phyloP scores from a whole-genome alignment of 2,797 vertebrate species.

The Carcharodon carcharias region DNA sequence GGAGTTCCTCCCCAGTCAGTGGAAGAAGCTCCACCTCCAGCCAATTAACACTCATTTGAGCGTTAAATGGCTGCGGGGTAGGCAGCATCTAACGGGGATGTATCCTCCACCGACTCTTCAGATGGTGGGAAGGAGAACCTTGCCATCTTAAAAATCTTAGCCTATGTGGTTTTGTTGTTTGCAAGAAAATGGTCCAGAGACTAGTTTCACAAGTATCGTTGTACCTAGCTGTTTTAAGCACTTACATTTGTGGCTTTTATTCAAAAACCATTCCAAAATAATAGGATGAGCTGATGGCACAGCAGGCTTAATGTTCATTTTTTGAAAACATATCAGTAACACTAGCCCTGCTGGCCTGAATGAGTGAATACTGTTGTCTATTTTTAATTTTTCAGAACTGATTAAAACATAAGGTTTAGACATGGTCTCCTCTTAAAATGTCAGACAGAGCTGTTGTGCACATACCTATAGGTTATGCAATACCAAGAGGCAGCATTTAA shows the following conservation, averaged over 20 bases:
- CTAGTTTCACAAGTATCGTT: neutral
- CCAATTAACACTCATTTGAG: too few species aligned
- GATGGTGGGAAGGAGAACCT: too few species aligned
- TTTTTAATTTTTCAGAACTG: slow-evolving; percentile 1
- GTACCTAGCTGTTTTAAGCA: neutral
- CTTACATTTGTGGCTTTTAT: neutral
- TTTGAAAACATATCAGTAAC: neutral
- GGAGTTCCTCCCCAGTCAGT: too few species aligned
- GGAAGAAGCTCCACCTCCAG: too few species aligned
- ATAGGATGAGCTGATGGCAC: neutral
- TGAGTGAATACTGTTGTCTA: neutral
- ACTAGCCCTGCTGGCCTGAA: neutral
- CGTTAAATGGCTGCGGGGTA: too few species aligned
- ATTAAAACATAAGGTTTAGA: neutral
- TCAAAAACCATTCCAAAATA: neutral
- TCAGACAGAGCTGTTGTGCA: neutral
- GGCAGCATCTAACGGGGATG: too few species aligned
- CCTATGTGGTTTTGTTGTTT: neutral
- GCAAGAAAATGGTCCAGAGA: neutral
- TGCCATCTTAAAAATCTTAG: too few species aligned
- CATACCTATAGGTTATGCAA: neutral
- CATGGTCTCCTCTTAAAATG: neutral
- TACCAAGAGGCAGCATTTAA: neutral
- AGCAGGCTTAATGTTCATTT: neutral
- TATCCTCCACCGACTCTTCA: too few species aligned